Evolutionary conservation across 2,888 invertebrate species (phyloP), one percentile per base, ranked within the genome.

Genomic region (Dioctria linearis): DNA sequence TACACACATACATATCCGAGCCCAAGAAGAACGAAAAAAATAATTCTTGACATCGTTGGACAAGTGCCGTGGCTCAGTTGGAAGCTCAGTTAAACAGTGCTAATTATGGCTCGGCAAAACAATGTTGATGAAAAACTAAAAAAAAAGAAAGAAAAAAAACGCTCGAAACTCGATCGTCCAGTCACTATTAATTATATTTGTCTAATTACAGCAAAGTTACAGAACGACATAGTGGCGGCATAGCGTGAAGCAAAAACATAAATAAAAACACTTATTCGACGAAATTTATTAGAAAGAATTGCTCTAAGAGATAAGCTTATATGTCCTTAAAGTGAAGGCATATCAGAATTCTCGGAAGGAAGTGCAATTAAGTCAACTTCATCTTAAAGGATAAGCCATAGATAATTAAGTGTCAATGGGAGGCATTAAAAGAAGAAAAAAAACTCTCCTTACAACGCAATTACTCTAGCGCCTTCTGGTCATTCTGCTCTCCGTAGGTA

Each of bases 241-340:
- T 13, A 73, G 13, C 54, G n/a, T n/a, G n/a, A n/a, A n/a, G n/a
- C n/a, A n/a, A n/a, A 57, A 40, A 73, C 42, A 57, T 13, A 40
- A 73, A 40, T n/a, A 42, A 59, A 13, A n/a, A 54, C 11, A 54
- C 25, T 25, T 25, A 25, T 25, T 42, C 46, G 49, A 67, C 42
- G n/a, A 73, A 73, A 54, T 57, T 73, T 57, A 73, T 73, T 73
- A 73, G 73, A 59, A 73, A 8, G 40, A 73, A 57, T 73, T 57
- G 11, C 5, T 40, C 73, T 25, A 25, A 25, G 43, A 57, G 73
- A 73, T 73, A 73, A 59, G 51, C 9, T 73, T 42, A 73, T 25
- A 25, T 40, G 73, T 73, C 73, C 73, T 73, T 73, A 57, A 73
- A 57, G 5, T 73, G 73, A 11, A 73, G 42, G 59, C 57, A 73